Evolutionary conservation across 2,888 invertebrate species (phyloP).

Genomic region (Drosophila niveifrons): DNA sequence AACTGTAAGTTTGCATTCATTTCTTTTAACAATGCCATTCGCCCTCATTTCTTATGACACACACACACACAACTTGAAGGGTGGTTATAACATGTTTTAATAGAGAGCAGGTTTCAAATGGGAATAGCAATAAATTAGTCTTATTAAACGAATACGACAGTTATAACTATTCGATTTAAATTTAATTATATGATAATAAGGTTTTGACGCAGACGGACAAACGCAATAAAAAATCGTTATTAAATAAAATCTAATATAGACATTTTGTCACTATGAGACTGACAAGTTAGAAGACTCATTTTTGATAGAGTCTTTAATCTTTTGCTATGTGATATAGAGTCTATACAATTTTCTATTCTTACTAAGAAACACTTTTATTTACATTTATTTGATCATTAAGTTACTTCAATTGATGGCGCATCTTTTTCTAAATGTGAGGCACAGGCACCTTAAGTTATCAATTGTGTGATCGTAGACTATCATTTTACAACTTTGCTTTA

Average conservation of each 20-base stretch:
- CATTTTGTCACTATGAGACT: too few species aligned
- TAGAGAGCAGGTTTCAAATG: background rate
- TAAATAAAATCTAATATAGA: too few species aligned
- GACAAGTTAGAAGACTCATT: too few species aligned
- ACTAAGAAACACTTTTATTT: background rate
- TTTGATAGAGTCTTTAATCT: background rate
- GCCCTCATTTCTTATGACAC: background rate
- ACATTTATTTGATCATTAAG: background rate
- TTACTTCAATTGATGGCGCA: constrained; percentile 3
- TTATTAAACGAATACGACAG: too few species aligned
- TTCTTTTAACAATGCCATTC: constrained; percentile 5
- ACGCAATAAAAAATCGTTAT: too few species aligned
- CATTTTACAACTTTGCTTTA: constrained; percentile 23
- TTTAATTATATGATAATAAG: too few species aligned
- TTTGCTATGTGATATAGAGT: background rate
- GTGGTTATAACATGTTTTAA: background rate
- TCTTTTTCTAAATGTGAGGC: constrained; percentile 5
- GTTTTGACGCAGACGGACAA: too few species aligned
- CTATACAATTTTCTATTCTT: too few species aligned
- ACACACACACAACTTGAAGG: too few species aligned
- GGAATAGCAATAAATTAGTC: background rate
- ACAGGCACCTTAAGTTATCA: constrained; percentile 36
- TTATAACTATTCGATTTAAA: too few species aligned
- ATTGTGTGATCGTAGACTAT: constrained; percentile 19
- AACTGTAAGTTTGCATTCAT: constrained; percentile 85